Percentiles rank a stretch among this genome's conserved stretches.
Conservation (phyloP, 2,113 vertebrate genomes). For the Carassius carassius region DNA sequence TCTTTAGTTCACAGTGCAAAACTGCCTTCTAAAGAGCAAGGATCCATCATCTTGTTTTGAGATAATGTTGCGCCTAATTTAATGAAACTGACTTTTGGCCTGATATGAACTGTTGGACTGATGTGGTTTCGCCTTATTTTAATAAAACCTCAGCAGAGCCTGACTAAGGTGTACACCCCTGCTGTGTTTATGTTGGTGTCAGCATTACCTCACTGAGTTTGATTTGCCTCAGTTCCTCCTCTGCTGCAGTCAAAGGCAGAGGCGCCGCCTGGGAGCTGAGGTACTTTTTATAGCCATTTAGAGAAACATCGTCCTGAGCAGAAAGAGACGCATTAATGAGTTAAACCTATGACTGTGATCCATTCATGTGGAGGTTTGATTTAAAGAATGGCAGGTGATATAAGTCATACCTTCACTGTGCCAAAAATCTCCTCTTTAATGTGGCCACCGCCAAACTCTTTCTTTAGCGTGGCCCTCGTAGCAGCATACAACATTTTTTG, state of each 20-base stretch:
- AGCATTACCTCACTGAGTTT: slow-evolving; percentile 84
- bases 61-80: background rate
- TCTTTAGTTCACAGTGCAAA: no score
- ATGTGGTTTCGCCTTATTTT: background rate
- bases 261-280: slow-evolving; percentile 81
- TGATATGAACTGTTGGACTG: background rate
- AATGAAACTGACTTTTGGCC: background rate
- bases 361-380: background rate
- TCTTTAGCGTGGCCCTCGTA: slow-evolving; percentile 86
- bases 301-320: slow-evolving; percentile 84
- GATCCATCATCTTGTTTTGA: background rate
- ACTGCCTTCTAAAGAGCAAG: background rate
- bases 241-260: slow-evolving; percentile 83
- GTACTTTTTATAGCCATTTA: slow-evolving; percentile 84
- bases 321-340: slow-evolving; percentile 19
- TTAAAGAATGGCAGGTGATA: background rate
- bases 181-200: background rate
- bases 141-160: slow-evolving; percentile 8
- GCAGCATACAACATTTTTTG: slow-evolving; percentile 92
- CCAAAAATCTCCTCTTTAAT: slow-evolving; percentile 91
- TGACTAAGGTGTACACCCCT: slow-evolving; percentile 12
- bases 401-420: slow-evolving; percentile 77
- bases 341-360: background rate
- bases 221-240: slow-evolving; percentile 87
- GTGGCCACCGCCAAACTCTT: slow-evolving; percentile 88